phyloP scores from a whole-genome alignment of 2,888 invertebrate genomes.

The Loripinus fragilis region DNA sequence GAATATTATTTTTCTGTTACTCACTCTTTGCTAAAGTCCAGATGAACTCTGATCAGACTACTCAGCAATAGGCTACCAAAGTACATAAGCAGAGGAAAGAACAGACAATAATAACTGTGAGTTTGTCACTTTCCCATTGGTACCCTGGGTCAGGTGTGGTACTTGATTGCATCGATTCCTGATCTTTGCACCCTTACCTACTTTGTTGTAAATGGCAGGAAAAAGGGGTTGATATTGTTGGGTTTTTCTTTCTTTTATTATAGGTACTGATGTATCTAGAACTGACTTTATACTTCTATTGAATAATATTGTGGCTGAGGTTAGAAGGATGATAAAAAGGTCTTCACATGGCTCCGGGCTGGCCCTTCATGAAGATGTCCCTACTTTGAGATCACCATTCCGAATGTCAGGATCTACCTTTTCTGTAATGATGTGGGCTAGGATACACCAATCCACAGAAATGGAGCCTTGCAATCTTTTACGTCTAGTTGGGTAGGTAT shows the following conservation, averaged over 20 bases:
- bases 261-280: neutral
- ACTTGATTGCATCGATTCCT: no score
- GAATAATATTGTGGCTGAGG: neutral
- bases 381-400: neutral
- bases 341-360: neutral
- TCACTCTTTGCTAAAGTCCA: no score
- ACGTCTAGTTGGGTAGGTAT: neutral
- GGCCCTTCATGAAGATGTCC: neutral
- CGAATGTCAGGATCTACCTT: neutral
- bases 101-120: no score
- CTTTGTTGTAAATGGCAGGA: no score
- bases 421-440: neutral
- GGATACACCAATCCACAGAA: neutral
- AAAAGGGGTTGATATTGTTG: no score
- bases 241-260: neutral
- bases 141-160: no score
- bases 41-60: no score
- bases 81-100: no score
- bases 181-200: no score
- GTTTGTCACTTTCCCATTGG: no score
- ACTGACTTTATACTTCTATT: neutral
- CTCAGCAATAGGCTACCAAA: no score
- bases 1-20: no score
- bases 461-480: neutral
- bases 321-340: neutral